Percentiles rank a stretch among this genome's conserved stretches.
Evolutionary conservation across 2,888 invertebrate species (phyloP).

Genomic region (Tenthredo amoena): DNA sequence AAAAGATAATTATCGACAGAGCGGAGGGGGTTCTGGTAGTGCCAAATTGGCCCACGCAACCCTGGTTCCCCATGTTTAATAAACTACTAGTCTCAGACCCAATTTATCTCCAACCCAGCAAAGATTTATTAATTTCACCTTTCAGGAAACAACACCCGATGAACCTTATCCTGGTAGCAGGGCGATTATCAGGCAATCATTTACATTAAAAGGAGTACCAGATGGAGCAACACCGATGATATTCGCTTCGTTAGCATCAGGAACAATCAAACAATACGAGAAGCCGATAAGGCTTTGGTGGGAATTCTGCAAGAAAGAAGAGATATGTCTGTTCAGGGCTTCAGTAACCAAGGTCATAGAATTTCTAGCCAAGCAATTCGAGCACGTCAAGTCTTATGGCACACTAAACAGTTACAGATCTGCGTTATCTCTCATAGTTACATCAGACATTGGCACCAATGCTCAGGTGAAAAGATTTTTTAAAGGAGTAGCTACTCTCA

Average conservation of each 20-base stretch:
- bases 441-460: conserved; percentile 45
- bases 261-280: conserved; percentile 51
- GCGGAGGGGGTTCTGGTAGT: conserved; percentile 68
- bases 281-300: conserved; percentile 51
- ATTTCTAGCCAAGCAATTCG: conserved; percentile 10
- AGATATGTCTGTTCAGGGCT: not conserved
- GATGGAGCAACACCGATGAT: conserved; percentile 51
- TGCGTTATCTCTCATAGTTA: conserved; percentile 53
- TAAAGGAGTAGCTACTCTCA: conserved; percentile 51
- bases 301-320: conserved; percentile 33
- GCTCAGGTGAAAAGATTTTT: conserved; percentile 56
- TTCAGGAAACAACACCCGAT: conserved; percentile 58
- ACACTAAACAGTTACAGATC: conserved; percentile 54
- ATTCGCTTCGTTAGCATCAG: conserved; percentile 33
- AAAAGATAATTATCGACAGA: conserved; percentile 66
- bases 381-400: conserved; percentile 52
- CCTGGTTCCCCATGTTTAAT: conserved; percentile 66
- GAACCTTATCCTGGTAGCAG: conserved; percentile 56
- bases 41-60: conserved; percentile 67
- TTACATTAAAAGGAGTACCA: conserved; percentile 55
- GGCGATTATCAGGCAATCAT: conserved; percentile 56
- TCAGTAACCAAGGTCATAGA: not conserved
- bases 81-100: conserved; percentile 2
- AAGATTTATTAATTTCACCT: conserved; percentile 57
- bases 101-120: conserved; percentile 46